A percentile compares a stretch with the other conserved stretches of the same genome.
These are phyloP conservation scores for Heterotilapia buettikoferi DNA, from an alignment of 2,113 vertebrate species.

Conservation along the genomic window DNA sequence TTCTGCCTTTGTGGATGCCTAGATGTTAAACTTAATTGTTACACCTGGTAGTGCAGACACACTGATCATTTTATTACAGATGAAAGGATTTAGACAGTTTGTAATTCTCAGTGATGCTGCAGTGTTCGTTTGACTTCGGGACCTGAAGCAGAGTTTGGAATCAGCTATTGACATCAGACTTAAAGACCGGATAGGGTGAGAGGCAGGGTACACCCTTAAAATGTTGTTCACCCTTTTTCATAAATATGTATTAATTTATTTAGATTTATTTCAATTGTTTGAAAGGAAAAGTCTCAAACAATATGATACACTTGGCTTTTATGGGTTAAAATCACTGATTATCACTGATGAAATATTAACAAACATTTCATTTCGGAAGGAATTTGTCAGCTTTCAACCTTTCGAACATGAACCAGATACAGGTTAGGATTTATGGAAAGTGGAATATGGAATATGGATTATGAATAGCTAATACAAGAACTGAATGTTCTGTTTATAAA, in stretches of 20 bases:
- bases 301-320: background rate
- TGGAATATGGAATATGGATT: background rate
- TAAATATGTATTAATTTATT: background rate
- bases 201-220: background rate
- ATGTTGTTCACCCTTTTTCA: background rate
- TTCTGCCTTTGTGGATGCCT: background rate
- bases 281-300: background rate
- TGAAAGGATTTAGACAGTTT: background rate
- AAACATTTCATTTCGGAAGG: background rate
- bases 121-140: background rate
- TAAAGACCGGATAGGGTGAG: background rate
- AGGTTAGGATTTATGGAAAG: background rate
- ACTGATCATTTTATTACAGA: background rate
- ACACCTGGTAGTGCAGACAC: background rate
- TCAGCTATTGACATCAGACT: background rate
- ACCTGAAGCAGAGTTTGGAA: background rate
- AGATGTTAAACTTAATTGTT: background rate
- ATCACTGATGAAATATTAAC: background rate
- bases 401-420: background rate
- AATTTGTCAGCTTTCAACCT: background rate
- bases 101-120: background rate
- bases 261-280: rapidly evolving
- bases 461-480: background rate
- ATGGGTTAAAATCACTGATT: background rate
- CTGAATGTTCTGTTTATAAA: background rate